Percentiles rank a stretch among this genome's conserved stretches.
Evolutionary conservation across 2,797 vertebrate genomes (phyloP).

Genomic region (Diceros bicornis): DNA sequence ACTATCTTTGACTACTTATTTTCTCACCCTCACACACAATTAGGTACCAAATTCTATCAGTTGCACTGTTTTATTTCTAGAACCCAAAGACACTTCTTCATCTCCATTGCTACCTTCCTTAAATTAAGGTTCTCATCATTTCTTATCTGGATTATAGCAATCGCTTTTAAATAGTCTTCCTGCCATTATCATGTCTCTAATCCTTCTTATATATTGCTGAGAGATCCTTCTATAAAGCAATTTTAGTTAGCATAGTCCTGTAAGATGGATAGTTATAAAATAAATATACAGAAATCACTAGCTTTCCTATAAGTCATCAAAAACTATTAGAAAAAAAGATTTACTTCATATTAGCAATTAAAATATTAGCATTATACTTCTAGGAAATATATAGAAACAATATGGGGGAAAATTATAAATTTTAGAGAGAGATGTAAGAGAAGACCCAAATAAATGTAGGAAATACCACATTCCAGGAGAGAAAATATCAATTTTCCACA

Average conservation of each 20-base stretch:
- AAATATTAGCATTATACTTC: not conserved
- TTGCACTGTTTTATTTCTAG: not conserved
- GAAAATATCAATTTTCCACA: not conserved
- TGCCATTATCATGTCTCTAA: not conserved
- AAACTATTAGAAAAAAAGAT: constrained; percentile 37
- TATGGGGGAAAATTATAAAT: not conserved
- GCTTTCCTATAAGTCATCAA: not conserved
- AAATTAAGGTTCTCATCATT: not conserved
- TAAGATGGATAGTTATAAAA: not conserved
- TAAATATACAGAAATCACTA: constrained; percentile 13
- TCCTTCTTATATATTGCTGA: not conserved
- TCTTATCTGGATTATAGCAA: not conserved
- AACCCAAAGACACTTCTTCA: not conserved
- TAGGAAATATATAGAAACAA: not conserved
- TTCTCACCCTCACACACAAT: not conserved
- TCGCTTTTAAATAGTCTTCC: not conserved
- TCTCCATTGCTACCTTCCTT: not conserved
- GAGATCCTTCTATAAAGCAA: not conserved
- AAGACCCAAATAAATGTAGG: constrained; percentile 6
- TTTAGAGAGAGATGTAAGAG: not conserved
- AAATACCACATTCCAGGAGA: not conserved
- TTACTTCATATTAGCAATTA: not conserved
- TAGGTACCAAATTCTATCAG: constrained; percentile 38
- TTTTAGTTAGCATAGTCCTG: not conserved
- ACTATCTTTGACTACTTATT: not conserved